phyloP scores from a whole-genome alignment of 1,140 invertebrate genomes.

The Acromyrmex charruanus region DNA sequence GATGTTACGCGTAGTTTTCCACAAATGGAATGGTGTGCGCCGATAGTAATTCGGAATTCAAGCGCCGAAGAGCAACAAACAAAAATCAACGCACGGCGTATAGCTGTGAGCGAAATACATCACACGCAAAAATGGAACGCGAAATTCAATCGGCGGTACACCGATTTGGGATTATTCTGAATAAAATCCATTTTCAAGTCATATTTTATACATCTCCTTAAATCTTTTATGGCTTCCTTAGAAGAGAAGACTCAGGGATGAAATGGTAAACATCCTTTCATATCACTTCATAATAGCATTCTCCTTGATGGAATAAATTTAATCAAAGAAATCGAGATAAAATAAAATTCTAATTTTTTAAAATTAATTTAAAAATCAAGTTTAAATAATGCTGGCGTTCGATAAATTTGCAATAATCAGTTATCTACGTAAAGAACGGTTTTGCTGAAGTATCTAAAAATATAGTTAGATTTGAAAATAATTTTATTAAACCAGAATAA shows the following conservation, averaged over 20 bases:
- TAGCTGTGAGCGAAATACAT: constrained; percentile 7
- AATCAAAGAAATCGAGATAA: not conserved
- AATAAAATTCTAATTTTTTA: not conserved
- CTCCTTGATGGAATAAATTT: not conserved
- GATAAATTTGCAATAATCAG: not conserved
- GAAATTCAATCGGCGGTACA: constrained; percentile 17
- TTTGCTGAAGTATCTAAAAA: too few relatives aligned
- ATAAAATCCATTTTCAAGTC: constrained; percentile 28
- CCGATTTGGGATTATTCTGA: constrained; percentile 19
- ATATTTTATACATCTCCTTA: not conserved
- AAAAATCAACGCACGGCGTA: constrained; percentile 26
- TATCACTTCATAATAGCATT: not conserved
- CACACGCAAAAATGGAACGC: constrained; percentile 3
- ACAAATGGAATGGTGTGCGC: constrained; percentile 11
- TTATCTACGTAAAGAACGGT: too few relatives aligned
- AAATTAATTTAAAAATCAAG: not conserved
- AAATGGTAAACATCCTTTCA: not conserved
- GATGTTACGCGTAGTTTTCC: constrained; percentile 22
- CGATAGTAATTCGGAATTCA: constrained; percentile 8
- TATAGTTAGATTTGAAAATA: too few relatives aligned
- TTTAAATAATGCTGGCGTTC: not conserved
- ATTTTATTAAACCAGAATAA: too few relatives aligned
- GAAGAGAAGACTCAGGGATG: not conserved
- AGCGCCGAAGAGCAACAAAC: constrained; percentile 26
- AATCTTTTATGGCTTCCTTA: not conserved